Percentiles rank a stretch among this genome's conserved stretches.
phyloP scores from a whole-genome alignment of 53 echinoderm and acorn worm species.

The Echinarachnius parma region DNA sequence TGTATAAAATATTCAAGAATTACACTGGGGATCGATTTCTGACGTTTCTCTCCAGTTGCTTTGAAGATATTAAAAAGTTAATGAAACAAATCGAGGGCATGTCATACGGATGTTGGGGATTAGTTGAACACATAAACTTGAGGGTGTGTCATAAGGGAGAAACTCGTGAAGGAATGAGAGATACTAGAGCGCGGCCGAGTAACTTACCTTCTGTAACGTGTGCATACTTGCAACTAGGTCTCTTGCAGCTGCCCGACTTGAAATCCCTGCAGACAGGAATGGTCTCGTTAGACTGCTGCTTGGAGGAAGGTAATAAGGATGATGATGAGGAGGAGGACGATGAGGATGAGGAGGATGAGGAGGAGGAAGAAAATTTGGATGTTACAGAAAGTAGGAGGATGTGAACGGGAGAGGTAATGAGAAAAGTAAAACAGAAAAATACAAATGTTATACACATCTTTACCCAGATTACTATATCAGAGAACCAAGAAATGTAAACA shows the following conservation, averaged over 20 bases:
- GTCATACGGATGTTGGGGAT: too few species aligned
- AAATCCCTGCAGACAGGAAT: constrained; percentile 98
- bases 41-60: too few species aligned
- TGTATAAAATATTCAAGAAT: too few species aligned
- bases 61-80: too few species aligned
- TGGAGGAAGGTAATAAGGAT: constrained; percentile 10
- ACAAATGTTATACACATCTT: too few species aligned
- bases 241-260: constrained; percentile 98
- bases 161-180: neutral
- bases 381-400: neutral
- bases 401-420: neutral
- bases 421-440: too few species aligned
- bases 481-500: too few species aligned
- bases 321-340: constrained; percentile 8
- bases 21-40: too few species aligned
- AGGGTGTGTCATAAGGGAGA: neutral
- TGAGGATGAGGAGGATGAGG: neutral
- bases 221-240: constrained; percentile 98
- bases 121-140: too few species aligned
- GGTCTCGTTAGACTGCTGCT: constrained; percentile 82
- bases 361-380: neutral
- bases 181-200: neutral
- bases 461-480: too few species aligned
- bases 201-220: constrained; percentile 97
- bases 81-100: too few species aligned